phyloP scores from a whole-genome alignment of 2,113 vertebrate species.

The Calidris pugnax region DNA sequence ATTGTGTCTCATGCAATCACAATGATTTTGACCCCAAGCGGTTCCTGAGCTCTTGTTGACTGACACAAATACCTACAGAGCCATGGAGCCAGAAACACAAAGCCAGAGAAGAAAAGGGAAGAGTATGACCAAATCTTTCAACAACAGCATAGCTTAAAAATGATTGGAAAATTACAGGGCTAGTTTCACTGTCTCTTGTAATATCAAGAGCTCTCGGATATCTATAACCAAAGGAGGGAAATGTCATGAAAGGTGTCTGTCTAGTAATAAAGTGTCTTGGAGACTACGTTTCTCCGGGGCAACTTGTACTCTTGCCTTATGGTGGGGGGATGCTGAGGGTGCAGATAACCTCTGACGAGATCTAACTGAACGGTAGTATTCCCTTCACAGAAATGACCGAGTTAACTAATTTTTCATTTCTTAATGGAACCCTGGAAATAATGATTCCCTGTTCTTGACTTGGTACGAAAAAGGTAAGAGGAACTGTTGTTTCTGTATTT shows the following conservation, averaged over 20 bases:
- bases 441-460: neutral
- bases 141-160: neutral
- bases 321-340: neutral
- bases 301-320: fast-evolving
- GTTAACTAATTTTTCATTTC: neutral
- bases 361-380: neutral
- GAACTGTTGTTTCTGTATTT: neutral
- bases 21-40: neutral
- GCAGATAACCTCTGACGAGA: neutral
- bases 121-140: neutral
- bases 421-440: neutral
- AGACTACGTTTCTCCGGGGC: neutral
- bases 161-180: neutral
- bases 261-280: neutral
- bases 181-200: neutral
- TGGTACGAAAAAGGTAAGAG: neutral
- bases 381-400: neutral
- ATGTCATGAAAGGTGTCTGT: neutral
- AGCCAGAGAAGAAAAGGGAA: neutral
- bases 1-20: neutral
- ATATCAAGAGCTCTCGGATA: neutral
- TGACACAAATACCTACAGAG: neutral
- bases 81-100: neutral
- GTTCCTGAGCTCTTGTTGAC: neutral
- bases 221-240: neutral